Base-by-base conservation (phyloP, 2,888 invertebrate species). In the Latrodectus hesperus region DNA sequence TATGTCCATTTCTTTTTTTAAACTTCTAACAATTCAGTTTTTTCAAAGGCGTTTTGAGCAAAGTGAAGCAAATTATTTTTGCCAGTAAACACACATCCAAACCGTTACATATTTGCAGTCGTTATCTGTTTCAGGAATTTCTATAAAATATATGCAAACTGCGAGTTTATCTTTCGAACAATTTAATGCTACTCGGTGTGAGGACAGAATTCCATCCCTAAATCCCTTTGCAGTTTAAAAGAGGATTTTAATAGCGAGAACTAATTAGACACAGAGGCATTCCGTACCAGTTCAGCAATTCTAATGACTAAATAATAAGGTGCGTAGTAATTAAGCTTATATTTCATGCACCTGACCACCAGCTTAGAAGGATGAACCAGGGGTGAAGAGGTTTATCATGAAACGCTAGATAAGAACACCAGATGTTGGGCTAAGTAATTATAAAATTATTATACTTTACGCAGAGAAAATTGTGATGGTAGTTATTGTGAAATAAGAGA, bases 291-390 rank as follows among this genome's bases (percentile, higher is more conserved):
- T 78, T 72, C 84, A 65, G 73, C 75, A 53, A 67, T 26, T 73
- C 78, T 84, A 84, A 84, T 78, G 84, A 84, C 84, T 84, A 77
- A 84, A 84, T 84, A 84, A 84, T 78, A 84, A 78, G 73, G 53
- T 70, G 73, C 77, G 53, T 12, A 17, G 77, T 73, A 84, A 84
- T 84, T 84, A 84, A 53, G 77, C 78, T 73, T 52, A 78, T 73
- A 84, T 65, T 77, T 77, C 73, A 84, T 78, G 72, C 84, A 84
- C 78, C 78, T 78, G 84, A 73, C 78, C 65, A 64, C 72, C 53
- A 51, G 38, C 26, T 60, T 64, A 17, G 17, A 51, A 22, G 16
- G 65, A 79, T 26, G 60, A 38, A 22, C 38, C 12, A 60, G 17
- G 49, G 79, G 51, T 64, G 64, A n/a, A 70, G 14, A 52, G 11